These are phyloP conservation scores for Platygyra sinensis DNA, from an alignment of 64 coral and sea anemone genomes.

Conservation along the genomic window DNA sequence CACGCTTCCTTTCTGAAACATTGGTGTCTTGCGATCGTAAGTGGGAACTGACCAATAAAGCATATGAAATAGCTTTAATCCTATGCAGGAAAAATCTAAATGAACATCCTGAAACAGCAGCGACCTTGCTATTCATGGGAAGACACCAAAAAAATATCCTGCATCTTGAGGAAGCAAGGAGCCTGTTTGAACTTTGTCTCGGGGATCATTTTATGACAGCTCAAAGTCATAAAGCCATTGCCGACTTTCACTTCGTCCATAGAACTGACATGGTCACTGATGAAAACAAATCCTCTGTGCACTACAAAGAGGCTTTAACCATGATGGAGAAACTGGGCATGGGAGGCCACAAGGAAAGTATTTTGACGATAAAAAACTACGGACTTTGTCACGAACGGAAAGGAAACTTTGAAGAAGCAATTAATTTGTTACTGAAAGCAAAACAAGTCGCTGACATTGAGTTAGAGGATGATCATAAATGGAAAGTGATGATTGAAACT, in stretches of 20 bases:
- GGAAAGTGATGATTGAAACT: slow-evolving; percentile 17
- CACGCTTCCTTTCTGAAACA: background rate
- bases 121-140: background rate
- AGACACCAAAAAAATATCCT: background rate
- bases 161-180: background rate
- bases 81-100: background rate
- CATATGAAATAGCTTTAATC: background rate
- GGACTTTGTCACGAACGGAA: too few relatives aligned
- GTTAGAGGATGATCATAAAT: slow-evolving; percentile 8
- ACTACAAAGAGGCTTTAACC: background rate
- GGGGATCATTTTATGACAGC: too few relatives aligned
- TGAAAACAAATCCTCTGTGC: background rate
- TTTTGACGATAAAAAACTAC: too few relatives aligned
- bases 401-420: background rate
- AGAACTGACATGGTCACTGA: background rate
- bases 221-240: too few relatives aligned
- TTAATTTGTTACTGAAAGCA: background rate
- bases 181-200: background rate
- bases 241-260: slow-evolving; percentile 11
- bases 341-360: too few relatives aligned
- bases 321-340: background rate
- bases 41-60: too few relatives aligned
- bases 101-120: background rate
- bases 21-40: too few relatives aligned
- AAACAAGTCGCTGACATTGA: background rate